Percentiles rank a stretch among this genome's conserved stretches.
Evolutionary conservation across 2,888 invertebrate species (phyloP).

Genomic region (Polia nebulosa): DNA sequence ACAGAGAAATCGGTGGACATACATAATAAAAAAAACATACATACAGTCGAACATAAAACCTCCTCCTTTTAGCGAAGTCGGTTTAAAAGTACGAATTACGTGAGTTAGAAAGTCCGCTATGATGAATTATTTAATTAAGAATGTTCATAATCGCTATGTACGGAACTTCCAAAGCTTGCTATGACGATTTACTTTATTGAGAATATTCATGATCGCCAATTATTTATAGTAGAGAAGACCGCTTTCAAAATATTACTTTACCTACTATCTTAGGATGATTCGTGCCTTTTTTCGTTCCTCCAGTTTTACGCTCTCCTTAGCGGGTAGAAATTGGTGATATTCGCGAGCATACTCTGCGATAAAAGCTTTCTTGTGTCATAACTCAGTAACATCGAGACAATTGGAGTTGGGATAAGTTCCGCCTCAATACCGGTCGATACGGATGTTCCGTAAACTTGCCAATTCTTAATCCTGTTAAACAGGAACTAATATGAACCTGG

Average conservation of each 20-base stretch:
- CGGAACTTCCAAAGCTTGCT: too few species aligned
- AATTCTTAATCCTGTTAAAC: conserved; percentile 40
- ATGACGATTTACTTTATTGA: too few species aligned
- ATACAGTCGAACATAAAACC: too few species aligned
- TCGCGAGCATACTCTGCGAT: conserved; percentile 72
- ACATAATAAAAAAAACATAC: too few species aligned
- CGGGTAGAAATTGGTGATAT: conserved; percentile 43
- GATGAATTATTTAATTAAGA: too few species aligned
- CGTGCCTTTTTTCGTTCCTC: conserved; percentile 5
- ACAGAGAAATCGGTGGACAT: too few species aligned
- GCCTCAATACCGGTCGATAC: conserved; percentile 42
- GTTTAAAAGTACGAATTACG: too few species aligned
- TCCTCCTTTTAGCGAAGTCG: too few species aligned
- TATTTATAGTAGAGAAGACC: too few species aligned
- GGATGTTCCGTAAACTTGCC: conserved; percentile 29
- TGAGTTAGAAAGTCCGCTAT: too few species aligned
- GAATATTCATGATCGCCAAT: too few species aligned
- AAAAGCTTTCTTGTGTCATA: conserved; percentile 84
- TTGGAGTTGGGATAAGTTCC: conserved; percentile 70
- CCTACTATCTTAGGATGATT: not conserved
- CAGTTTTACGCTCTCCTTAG: conserved; percentile 16
- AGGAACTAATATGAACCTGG: conserved; percentile 21
- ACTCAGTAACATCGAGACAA: conserved; percentile 71
- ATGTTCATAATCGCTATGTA: too few species aligned
- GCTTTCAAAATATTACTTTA: not conserved